A percentile compares a stretch with the other conserved stretches of the same genome.
Evolutionary conservation across 2,888 invertebrate genomes (phyloP).

Genomic region (Acanthosoma haemorrhoidale): DNA sequence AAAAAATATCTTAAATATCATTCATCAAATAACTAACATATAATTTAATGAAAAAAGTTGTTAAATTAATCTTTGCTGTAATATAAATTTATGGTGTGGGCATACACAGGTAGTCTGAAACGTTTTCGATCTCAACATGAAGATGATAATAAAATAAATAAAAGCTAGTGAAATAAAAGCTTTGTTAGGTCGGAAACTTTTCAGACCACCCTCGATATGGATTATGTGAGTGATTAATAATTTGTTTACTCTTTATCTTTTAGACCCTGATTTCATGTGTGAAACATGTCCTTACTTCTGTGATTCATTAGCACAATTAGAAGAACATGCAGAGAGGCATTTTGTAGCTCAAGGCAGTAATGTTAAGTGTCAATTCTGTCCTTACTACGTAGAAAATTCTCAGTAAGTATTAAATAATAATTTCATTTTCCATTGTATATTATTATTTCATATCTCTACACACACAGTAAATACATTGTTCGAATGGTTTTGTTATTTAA

Average conservation of each 20-base stretch:
- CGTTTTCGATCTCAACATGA: too few species aligned
- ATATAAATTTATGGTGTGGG: too few species aligned
- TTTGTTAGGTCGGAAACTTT: not conserved
- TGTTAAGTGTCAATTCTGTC: conserved; percentile 75
- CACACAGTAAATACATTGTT: not conserved
- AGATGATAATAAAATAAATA: too few species aligned
- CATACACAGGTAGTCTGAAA: too few species aligned
- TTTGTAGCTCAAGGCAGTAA: conserved; percentile 56
- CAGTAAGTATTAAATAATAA: conserved; percentile 51
- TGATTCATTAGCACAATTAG: conserved; percentile 54
- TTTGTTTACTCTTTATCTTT: not conserved
- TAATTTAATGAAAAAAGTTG: too few species aligned
- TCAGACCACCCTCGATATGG: not conserved
- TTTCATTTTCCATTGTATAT: too few species aligned
- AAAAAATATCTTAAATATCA: too few species aligned
- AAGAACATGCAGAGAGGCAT: conserved; percentile 58
- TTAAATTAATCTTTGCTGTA: too few species aligned
- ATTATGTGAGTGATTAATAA: not conserved
- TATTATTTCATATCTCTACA: not conserved
- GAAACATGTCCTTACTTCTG: conserved; percentile 39
- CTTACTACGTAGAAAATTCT: conserved; percentile 68
- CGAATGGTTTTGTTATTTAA: not conserved
- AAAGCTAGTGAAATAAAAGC: too few species aligned
- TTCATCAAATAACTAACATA: too few species aligned
- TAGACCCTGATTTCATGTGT: conserved; percentile 39